A percentile compares a stretch with the other conserved stretches of the same genome.
Conservation (phyloP, 2,113 vertebrate genomes). For the Myrmophylax atrothorax region DNA sequence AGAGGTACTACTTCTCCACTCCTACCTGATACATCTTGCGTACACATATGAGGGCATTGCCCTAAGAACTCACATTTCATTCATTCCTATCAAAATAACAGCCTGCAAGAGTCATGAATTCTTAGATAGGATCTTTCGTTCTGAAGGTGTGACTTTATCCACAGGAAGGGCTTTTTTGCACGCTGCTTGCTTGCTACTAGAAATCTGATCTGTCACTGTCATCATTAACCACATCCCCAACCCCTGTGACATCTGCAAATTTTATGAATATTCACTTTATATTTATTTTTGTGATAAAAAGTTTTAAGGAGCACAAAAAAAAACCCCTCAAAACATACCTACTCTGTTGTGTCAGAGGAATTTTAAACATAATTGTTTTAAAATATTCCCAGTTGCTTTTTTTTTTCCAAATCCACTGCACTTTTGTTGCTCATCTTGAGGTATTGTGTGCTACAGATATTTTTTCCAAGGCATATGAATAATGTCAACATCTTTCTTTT, state of each 20-base stretch:
- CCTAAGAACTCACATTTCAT: neutral
- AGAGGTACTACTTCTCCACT: neutral
- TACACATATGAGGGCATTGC: neutral
- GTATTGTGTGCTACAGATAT: accelerated
- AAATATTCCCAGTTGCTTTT: neutral
- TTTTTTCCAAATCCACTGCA: neutral
- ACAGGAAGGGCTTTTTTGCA: neutral
- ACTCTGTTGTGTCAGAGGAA: neutral
- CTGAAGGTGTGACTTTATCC: neutral
- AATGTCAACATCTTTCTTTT: neutral
- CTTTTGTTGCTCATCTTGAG: neutral
- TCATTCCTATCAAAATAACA: neutral
- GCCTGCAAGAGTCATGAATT: neutral
- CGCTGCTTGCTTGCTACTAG: neutral
- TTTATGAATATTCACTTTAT: neutral
- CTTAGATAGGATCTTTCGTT: neutral
- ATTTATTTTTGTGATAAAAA: neutral
- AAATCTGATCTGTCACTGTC: neutral
- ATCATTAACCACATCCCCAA: neutral
- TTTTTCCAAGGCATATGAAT: neutral
- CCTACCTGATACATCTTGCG: neutral
- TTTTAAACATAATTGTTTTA: neutral
- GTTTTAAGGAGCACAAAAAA: neutral
- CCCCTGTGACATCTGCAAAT: neutral
- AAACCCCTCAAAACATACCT: neutral